Conservation (phyloP, 2,113 vertebrate species). For the Rynchops niger region DNA sequence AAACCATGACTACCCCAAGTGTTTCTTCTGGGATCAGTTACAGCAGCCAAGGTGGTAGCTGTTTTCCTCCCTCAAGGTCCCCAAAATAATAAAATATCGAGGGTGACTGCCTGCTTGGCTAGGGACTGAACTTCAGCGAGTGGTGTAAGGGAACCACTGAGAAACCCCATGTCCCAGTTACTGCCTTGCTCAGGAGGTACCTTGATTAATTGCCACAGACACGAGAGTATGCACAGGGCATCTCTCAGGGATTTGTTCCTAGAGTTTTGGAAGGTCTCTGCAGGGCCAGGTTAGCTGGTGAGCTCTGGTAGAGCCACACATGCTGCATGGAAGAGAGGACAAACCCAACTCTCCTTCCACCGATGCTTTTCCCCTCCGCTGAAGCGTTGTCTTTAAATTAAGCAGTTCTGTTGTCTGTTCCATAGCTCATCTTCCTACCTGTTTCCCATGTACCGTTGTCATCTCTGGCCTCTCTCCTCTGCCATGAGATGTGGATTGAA, state of each 20-base stretch:
- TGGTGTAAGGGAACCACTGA: not conserved
- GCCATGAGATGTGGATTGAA: not conserved
- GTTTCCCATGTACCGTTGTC: not conserved
- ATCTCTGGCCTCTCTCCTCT: not conserved
- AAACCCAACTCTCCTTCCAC: not conserved
- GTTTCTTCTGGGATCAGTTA: not conserved
- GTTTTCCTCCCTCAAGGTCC: not conserved
- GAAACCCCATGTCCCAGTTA: not conserved
- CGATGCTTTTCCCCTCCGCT: not conserved
- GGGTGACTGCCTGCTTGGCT: not conserved
- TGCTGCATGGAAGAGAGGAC: not conserved
- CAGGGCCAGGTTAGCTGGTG: not conserved
- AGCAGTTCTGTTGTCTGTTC: not conserved
- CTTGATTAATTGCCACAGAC: rapidly evolving
- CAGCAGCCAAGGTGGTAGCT: not conserved
- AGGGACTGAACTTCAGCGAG: not conserved
- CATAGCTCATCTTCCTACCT: not conserved
- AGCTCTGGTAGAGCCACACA: not conserved
- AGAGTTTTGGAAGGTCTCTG: not conserved
- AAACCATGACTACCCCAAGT: rapidly evolving
- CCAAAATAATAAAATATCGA: not conserved
- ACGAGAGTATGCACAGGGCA: rapidly evolving
- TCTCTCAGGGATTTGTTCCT: not conserved
- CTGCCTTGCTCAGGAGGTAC: not conserved
- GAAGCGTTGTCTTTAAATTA: not conserved